These are phyloP conservation scores for Napeogenes sylphis DNA, from an alignment of 2,888 invertebrate genomes.

Conservation along the genomic window DNA sequence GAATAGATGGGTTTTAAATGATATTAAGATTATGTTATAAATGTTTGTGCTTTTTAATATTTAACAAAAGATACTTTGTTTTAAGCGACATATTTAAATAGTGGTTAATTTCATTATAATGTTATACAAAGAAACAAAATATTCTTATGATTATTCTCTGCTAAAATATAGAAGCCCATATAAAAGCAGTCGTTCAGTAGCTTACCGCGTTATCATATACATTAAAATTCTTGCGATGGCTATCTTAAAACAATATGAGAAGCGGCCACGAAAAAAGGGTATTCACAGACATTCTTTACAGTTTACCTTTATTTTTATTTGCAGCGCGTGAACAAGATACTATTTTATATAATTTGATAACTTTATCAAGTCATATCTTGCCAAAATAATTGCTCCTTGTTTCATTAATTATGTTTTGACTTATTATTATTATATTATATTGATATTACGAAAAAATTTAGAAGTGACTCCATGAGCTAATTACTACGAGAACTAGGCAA, in stretches of 20 bases:
- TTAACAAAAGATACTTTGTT: no score
- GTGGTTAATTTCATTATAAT: neutral
- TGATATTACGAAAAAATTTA: no score
- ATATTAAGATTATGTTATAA: constrained; percentile 7
- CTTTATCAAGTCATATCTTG: no score
- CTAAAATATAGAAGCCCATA: neutral
- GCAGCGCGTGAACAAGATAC: no score
- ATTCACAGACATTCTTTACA: constrained; percentile 7
- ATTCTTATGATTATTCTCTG: no score
- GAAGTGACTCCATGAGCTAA: no score
- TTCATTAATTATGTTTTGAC: no score
- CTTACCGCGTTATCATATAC: neutral
- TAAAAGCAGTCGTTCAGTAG: neutral
- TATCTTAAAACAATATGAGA: neutral
- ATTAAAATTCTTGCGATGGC: constrained; percentile 6
- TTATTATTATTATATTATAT: no score
- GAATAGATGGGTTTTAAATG: constrained; percentile 19
- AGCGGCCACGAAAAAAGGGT: neutral
- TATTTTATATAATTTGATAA: no score
- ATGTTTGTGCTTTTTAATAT: neutral
- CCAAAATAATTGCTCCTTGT: no score
- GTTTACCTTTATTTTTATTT: neutral
- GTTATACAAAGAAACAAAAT: neutral
- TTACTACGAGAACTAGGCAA: no score
- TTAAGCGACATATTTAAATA: no score